phyloP scores from a whole-genome alignment of 2,113 vertebrate species.

The Coptodon rendalli region DNA sequence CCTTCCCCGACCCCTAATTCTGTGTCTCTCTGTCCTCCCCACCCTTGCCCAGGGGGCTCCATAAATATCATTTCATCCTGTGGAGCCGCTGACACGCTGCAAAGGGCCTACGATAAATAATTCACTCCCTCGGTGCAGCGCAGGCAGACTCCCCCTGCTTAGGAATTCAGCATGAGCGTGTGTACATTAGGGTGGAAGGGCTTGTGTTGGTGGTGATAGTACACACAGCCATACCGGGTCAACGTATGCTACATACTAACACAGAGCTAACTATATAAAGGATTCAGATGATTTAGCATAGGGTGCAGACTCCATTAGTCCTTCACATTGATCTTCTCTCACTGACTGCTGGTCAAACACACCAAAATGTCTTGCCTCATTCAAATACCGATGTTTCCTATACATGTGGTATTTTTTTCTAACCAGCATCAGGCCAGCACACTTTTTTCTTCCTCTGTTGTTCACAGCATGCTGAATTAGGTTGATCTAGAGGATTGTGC shows the following conservation, averaged over 20 bases:
- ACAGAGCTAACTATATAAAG: not conserved
- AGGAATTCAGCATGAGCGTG: slow-evolving; percentile 62
- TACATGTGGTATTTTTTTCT: not conserved
- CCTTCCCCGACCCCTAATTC: slow-evolving; percentile 31
- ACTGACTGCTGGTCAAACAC: not conserved
- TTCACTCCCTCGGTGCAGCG: slow-evolving; percentile 64
- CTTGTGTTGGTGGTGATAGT: slow-evolving; percentile 1
- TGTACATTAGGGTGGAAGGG: slow-evolving; percentile 36
- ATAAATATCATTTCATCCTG: slow-evolving; percentile 80
- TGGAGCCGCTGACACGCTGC: slow-evolving; percentile 70
- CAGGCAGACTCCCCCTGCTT: slow-evolving; percentile 62
- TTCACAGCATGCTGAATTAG: slow-evolving; percentile 19
- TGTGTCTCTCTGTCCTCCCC: slow-evolving; percentile 39
- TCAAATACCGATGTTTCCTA: not conserved
- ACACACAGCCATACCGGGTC: not conserved
- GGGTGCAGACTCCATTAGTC: not conserved
- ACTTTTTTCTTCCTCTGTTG: not conserved
- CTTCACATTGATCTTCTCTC: not conserved
- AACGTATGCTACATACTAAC: not conserved
- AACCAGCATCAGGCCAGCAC: not conserved
- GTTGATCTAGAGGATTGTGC: slow-evolving; percentile 22
- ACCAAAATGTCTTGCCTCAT: not conserved
- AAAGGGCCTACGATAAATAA: slow-evolving; percentile 74
- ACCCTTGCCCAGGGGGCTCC: slow-evolving; percentile 72
- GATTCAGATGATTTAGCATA: not conserved